phyloP scores from a whole-genome alignment of 2,888 invertebrate genomes.

The Nomada goodeniana region DNA sequence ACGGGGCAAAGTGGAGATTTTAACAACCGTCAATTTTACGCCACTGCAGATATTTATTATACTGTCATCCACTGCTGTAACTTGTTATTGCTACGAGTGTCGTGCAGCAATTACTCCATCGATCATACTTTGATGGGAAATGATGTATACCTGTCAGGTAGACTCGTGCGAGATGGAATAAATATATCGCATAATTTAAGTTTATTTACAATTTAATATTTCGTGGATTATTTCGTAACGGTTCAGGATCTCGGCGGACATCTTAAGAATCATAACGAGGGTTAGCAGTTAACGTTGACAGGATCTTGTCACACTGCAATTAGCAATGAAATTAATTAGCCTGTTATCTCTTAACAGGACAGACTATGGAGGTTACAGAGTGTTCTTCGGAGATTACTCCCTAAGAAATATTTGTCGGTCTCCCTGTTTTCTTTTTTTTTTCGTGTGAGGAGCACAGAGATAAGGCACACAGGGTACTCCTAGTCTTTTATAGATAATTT shows the following conservation, averaged over 20 bases:
- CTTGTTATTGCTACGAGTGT: no score
- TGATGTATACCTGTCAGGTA: no score
- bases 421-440: slow-evolving; percentile 7
- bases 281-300: slow-evolving; percentile 80
- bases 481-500: slow-evolving; percentile 34
- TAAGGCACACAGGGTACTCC: slow-evolving; percentile 33
- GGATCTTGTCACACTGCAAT: slow-evolving; percentile 77
- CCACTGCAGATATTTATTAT: no score
- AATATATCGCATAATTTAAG: no score
- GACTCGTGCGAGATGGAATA: no score
- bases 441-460: slow-evolving; percentile 28
- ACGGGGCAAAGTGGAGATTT: neutral
- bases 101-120: no score
- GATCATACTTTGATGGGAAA: no score
- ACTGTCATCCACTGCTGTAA: no score
- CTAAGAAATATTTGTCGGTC: slow-evolving; percentile 41
- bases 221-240: neutral
- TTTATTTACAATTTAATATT: no score
- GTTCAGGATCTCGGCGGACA: neutral
- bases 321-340: slow-evolving; percentile 82
- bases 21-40: neutral
- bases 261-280: slow-evolving; percentile 72
- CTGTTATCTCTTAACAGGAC: slow-evolving; percentile 74
- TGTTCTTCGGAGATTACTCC: slow-evolving; percentile 44
- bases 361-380: slow-evolving; percentile 14